These are phyloP conservation scores for Picathartes gymnocephalus DNA, from an alignment of 2,113 vertebrate species.

Conservation along the genomic window DNA sequence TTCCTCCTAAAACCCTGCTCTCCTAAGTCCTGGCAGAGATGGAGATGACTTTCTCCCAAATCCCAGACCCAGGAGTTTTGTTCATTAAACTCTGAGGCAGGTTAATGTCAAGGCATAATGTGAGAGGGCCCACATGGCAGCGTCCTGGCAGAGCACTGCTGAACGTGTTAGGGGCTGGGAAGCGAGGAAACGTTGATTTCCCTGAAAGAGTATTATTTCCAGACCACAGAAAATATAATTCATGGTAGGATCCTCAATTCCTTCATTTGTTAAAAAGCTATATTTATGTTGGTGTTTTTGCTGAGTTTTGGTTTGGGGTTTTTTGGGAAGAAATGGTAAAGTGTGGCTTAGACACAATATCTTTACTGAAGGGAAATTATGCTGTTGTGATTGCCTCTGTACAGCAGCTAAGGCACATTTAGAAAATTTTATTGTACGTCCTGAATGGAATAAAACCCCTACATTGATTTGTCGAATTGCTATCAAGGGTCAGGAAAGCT, in stretches of 20 bases:
- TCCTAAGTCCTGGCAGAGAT: neutral
- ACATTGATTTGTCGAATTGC: neutral
- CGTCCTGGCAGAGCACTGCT: neutral
- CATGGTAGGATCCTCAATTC: neutral
- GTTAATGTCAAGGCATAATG: neutral
- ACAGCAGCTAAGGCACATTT: neutral
- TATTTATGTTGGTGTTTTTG: neutral
- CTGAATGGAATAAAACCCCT: neutral
- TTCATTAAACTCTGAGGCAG: neutral
- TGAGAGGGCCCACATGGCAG: neutral
- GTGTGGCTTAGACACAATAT: neutral
- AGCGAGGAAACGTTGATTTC: neutral
- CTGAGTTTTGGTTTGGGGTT: neutral
- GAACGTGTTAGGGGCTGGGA: fast-evolving
- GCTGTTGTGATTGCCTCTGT: neutral
- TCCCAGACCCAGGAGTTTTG: neutral
- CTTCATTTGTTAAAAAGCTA: neutral
- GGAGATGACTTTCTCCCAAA: neutral
- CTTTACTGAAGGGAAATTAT: neutral
- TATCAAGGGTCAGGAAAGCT: neutral
- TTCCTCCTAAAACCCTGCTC: neutral
- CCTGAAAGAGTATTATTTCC: neutral
- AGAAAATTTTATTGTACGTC: neutral
- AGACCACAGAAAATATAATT: neutral
- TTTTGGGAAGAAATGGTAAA: neutral